phyloP scores from a whole-genome alignment of 2,113 vertebrate genomes.

The Toxotes jaculatrix region DNA sequence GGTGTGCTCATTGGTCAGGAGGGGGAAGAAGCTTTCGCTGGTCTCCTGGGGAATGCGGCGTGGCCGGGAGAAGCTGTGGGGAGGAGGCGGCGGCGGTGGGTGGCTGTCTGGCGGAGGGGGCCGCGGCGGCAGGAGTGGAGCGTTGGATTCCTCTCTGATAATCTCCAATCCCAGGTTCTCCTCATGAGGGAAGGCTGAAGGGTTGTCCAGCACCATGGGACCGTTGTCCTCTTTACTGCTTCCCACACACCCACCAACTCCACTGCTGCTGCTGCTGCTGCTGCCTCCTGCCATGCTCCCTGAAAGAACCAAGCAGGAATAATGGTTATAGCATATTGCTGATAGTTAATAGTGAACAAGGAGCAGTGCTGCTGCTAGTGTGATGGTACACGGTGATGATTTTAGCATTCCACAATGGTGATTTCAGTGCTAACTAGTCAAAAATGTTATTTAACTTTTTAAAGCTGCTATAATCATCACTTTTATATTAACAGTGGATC shows the following conservation, averaged over 20 bases:
- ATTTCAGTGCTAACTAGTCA: background rate
- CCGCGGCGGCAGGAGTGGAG: conserved; percentile 91
- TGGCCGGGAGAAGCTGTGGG: conserved; percentile 89
- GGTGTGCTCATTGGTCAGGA: conserved; percentile 95
- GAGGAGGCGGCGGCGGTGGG: conserved; percentile 84
- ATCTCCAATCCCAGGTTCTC: conserved; percentile 95
- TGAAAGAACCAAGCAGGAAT: conserved; percentile 35
- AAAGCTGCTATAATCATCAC: background rate
- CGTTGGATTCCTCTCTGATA: conserved; percentile 95
- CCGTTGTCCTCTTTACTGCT: conserved; percentile 84
- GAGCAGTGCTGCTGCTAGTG: background rate
- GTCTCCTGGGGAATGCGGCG: conserved; percentile 94
- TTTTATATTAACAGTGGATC: background rate
- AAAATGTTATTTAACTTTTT: background rate
- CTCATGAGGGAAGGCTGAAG: conserved; percentile 90
- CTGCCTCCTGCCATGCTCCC: conserved; percentile 78
- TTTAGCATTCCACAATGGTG: background rate
- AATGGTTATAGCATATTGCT: background rate
- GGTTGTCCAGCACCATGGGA: conserved; percentile 92
- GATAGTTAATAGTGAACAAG: conserved; percentile 19
- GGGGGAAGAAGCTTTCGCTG: conserved; percentile 97
- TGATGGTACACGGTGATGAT: background rate
- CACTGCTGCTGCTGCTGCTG: conserved; percentile 78
- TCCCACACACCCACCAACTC: conserved; percentile 75
- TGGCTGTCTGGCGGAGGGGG: conserved; percentile 90